Conservation (phyloP, 2,888 invertebrate species). For the Phalera bucephala region DNA sequence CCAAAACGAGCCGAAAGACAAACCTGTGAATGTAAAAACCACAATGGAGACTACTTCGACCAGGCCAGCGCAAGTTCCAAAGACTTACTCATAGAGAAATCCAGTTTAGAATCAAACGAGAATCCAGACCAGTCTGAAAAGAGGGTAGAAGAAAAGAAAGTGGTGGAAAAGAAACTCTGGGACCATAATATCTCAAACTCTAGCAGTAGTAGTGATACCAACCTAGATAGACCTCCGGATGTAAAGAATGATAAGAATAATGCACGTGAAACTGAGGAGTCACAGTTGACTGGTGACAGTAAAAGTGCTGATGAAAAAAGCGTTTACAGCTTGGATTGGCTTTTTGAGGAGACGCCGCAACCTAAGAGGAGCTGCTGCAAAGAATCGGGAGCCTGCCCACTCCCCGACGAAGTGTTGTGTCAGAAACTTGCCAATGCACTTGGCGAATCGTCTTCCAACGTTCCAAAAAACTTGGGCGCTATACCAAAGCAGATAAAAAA, state of each 20-base stretch:
- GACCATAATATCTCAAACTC: slow-evolving; percentile 83
- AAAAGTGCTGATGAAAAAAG: slow-evolving; percentile 73
- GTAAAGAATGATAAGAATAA: slow-evolving; percentile 43
- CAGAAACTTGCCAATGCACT: slow-evolving; percentile 63
- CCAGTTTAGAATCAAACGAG: slow-evolving; percentile 79
- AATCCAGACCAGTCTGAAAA: slow-evolving; percentile 56
- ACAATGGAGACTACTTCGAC: slow-evolving; percentile 78
- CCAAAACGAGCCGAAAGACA: slow-evolving; percentile 51
- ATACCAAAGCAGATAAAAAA: slow-evolving; percentile 87
- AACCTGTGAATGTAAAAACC: slow-evolving; percentile 62
- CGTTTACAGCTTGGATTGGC: slow-evolving; percentile 75
- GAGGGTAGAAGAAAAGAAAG: slow-evolving; percentile 48
- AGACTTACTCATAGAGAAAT: slow-evolving; percentile 86
- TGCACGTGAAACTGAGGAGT: slow-evolving; percentile 60
- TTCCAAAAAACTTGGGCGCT: slow-evolving; percentile 86
- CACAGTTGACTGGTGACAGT: slow-evolving; percentile 59
- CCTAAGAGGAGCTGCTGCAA: slow-evolving; percentile 38
- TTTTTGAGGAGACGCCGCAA: slow-evolving; percentile 66
- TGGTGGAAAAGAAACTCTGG: slow-evolving; percentile 67
- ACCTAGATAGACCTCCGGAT: slow-evolving; percentile 57
- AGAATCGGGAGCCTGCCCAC: slow-evolving; percentile 43
- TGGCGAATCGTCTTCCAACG: slow-evolving; percentile 73
- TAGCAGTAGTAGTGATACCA: slow-evolving; percentile 83
- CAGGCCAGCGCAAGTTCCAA: slow-evolving; percentile 87
- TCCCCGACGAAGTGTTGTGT: slow-evolving; percentile 52